Conservation (phyloP, 2,113 vertebrate species). For the Hucho hucho region DNA sequence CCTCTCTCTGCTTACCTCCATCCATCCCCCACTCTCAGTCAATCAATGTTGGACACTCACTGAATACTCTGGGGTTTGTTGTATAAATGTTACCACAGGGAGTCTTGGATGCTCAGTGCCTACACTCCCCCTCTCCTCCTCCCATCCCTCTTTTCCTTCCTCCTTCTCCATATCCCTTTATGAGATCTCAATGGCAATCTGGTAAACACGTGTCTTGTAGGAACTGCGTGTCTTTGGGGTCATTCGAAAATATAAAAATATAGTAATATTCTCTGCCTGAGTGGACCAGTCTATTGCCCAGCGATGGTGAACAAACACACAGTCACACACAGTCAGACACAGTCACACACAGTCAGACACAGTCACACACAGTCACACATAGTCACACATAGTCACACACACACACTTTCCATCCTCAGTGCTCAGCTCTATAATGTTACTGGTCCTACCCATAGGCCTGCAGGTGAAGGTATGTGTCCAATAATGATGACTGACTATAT, state of each 20-base stretch:
- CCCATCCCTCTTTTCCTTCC: neutral
- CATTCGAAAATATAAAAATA: slow-evolving; percentile 44
- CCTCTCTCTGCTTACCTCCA: slow-evolving; percentile 18
- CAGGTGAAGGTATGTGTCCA: neutral
- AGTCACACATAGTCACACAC: slow-evolving; percentile 18
- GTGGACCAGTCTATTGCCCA: slow-evolving; percentile 39
- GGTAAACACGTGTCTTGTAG: slow-evolving; percentile 12
- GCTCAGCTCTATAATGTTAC: slow-evolving; percentile 5
- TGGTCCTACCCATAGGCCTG: neutral
- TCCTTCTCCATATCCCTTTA: neutral
- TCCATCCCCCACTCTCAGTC: slow-evolving; percentile 48
- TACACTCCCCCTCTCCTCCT: slow-evolving; percentile 9
- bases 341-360: too few species aligned
- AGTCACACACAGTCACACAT: slow-evolving; percentile 6
- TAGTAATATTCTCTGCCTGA: slow-evolving; percentile 38
- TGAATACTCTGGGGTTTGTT: slow-evolving; percentile 47
- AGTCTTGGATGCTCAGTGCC: slow-evolving; percentile 32
- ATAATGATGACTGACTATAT: neutral
- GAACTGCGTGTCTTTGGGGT: slow-evolving; percentile 24
- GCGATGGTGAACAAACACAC: slow-evolving; percentile 40
- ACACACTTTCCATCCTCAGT: neutral
- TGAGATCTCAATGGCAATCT: slow-evolving; percentile 16
- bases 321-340: too few species aligned
- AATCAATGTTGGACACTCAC: slow-evolving; percentile 62
- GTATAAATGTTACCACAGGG: slow-evolving; percentile 67